phyloP scores from a whole-genome alignment of 2,797 vertebrate genomes.

The Distichodus sexfasciatus region DNA sequence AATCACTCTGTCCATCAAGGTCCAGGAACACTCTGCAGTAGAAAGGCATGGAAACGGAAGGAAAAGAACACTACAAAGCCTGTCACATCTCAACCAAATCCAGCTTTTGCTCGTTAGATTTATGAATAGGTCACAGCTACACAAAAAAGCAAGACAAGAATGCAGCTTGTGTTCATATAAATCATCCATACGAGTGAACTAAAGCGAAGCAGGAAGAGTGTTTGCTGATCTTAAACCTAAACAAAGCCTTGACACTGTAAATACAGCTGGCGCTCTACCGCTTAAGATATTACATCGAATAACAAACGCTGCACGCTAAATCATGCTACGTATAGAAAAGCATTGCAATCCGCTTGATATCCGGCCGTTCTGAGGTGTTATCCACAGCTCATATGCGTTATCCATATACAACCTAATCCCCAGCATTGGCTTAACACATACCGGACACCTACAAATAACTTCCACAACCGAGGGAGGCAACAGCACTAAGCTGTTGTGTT shows the following conservation, averaged over 20 bases:
- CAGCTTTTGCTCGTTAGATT: conserved; percentile 16
- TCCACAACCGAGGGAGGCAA: too few species aligned
- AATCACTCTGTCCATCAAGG: conserved; percentile 42
- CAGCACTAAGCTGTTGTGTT: too few species aligned
- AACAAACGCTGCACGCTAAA: neutral
- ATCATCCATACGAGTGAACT: too few species aligned
- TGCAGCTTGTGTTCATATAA: too few species aligned
- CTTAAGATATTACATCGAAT: neutral
- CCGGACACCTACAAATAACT: too few species aligned
- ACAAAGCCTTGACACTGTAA: neutral
- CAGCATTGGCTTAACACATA: too few species aligned
- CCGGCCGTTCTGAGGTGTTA: neutral
- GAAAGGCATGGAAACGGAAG: neutral
- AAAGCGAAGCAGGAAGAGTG: too few species aligned
- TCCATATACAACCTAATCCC: too few species aligned
- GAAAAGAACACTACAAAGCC: neutral
- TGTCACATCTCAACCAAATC: conserved; percentile 11
- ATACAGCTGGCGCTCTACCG: neutral
- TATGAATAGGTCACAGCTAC: too few species aligned
- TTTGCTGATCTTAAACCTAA: neutral
- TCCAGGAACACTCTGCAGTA: conserved; percentile 6
- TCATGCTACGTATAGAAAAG: neutral
- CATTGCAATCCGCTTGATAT: neutral
- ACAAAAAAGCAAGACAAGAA: too few species aligned
- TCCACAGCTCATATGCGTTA: neutral